phyloP scores from a whole-genome alignment of 2,113 vertebrate genomes.

The Piprites chloris region DNA sequence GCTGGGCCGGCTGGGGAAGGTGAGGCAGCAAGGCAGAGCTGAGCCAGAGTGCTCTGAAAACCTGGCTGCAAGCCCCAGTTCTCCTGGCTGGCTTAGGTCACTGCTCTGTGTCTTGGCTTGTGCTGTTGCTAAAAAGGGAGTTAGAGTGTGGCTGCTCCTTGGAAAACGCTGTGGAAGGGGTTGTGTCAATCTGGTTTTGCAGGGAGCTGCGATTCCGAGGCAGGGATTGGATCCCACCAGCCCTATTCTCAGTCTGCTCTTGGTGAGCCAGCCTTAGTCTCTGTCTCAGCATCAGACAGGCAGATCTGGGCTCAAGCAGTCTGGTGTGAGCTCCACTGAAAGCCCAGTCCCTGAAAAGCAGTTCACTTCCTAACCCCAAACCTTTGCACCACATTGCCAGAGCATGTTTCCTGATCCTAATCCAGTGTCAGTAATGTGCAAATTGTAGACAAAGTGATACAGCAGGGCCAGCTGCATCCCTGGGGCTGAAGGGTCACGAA shows the following conservation, averaged over 20 bases:
- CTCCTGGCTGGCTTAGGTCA: background rate
- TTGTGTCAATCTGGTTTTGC: background rate
- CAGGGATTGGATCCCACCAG: background rate
- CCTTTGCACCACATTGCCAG: background rate
- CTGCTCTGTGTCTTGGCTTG: background rate
- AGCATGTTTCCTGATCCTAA: background rate
- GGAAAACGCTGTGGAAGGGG: background rate
- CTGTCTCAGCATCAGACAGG: background rate
- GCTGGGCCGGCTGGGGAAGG: background rate
- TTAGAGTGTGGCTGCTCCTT: fast-evolving
- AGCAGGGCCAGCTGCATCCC: background rate
- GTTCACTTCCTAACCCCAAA: background rate
- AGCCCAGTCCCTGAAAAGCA: background rate
- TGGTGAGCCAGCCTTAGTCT: background rate
- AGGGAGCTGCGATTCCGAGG: background rate
- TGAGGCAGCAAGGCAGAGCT: background rate
- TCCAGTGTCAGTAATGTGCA: background rate
- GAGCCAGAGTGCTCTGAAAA: background rate
- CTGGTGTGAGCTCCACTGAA: background rate
- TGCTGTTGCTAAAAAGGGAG: background rate
- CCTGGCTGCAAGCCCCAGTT: background rate
- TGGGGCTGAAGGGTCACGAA: background rate
- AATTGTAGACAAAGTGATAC: background rate
- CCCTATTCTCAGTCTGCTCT: background rate
- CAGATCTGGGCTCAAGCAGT: background rate